Evolutionary conservation across 2,888 invertebrate genomes (phyloP).

Genomic region (Cybosia mesomella): DNA sequence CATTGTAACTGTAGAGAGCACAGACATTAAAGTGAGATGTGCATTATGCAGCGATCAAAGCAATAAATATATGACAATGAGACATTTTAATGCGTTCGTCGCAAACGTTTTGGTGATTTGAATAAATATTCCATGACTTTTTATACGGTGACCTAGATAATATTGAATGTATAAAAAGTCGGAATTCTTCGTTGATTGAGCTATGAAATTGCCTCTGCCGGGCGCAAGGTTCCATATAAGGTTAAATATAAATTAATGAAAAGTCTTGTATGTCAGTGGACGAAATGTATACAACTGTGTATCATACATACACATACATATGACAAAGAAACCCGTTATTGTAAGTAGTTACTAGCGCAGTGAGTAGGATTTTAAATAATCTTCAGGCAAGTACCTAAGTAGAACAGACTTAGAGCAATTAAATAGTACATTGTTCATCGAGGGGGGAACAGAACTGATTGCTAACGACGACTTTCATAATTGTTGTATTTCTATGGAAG

Average conservation of each 20-base stretch:
- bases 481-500: too few species aligned
- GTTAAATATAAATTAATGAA: slow-evolving; percentile 7
- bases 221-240: background rate
- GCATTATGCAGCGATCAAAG: slow-evolving; percentile 14
- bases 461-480: too few species aligned
- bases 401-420: too few species aligned
- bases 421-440: too few species aligned
- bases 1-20: slow-evolving; percentile 14
- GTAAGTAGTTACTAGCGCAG: too few species aligned
- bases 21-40: slow-evolving; percentile 9
- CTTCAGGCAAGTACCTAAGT: too few species aligned
- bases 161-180: slow-evolving; percentile 9
- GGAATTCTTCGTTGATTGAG: background rate
- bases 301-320: background rate
- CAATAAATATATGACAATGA: slow-evolving; percentile 14
- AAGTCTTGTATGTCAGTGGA: background rate
- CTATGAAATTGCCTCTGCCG: background rate
- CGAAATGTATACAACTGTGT: background rate
- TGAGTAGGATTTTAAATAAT: too few species aligned
- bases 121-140: slow-evolving; percentile 13
- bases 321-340: too few species aligned
- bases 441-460: too few species aligned
- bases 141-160: slow-evolving; percentile 16
- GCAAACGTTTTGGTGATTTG: slow-evolving; percentile 11
- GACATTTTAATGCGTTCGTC: slow-evolving; percentile 4